phyloP scores from a whole-genome alignment of 2,113 vertebrate genomes.

The Corythornis vintsioides region DNA sequence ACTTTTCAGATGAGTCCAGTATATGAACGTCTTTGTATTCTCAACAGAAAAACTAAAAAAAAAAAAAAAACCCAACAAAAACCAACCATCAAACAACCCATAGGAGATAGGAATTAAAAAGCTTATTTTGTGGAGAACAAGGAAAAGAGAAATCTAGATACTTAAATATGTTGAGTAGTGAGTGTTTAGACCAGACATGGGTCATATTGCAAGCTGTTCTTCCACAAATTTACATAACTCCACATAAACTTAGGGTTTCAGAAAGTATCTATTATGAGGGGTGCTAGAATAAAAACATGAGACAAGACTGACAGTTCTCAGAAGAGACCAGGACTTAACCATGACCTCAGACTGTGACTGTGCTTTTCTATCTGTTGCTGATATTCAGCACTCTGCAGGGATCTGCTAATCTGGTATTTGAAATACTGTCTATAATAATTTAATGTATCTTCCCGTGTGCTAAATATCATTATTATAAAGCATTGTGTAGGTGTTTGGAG shows the following conservation, averaged over 20 bases:
- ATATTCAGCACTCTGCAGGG: not conserved
- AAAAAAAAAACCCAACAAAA: not conserved
- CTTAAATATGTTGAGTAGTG: not conserved
- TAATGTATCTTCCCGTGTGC: not conserved
- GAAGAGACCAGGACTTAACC: not conserved
- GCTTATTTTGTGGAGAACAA: not conserved
- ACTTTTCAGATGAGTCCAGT: not conserved
- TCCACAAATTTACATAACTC: not conserved
- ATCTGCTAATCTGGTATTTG: slow-evolving; percentile 7
- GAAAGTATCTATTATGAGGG: not conserved
- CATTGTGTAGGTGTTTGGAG: slow-evolving; percentile 12
- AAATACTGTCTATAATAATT: not conserved
- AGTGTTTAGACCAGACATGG: not conserved
- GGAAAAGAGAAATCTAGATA: not conserved
- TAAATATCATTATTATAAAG: not conserved
- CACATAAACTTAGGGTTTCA: not conserved
- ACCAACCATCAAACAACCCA: too few relatives aligned
- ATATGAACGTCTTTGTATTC: not conserved
- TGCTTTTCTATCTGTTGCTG: not conserved
- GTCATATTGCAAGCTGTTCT: not conserved
- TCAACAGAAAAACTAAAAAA: not conserved
- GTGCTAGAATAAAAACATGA: not conserved
- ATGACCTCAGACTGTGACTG: not conserved
- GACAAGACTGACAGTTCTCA: not conserved
- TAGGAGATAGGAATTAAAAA: not conserved